Evolutionary conservation across 64 coral and sea anemone species (phyloP).

Genomic region (Stichodactyla mertensii): DNA sequence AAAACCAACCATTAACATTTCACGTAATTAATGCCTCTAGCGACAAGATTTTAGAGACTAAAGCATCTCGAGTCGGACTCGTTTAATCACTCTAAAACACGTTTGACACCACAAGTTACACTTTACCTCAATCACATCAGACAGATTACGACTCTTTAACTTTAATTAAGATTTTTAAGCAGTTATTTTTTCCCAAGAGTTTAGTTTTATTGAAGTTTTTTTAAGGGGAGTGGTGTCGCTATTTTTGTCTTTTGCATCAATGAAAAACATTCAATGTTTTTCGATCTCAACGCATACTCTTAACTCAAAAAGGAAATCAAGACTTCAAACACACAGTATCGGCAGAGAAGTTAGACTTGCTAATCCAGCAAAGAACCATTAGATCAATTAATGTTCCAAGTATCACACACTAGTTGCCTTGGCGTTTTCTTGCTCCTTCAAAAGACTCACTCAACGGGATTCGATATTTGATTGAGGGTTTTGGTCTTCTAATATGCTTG

Average conservation of each 20-base stretch:
- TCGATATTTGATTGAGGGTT: not conserved
- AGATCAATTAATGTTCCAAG: not conserved
- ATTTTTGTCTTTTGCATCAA: no score
- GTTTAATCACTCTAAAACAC: not conserved
- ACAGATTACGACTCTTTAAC: not conserved
- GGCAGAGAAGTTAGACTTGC: not conserved
- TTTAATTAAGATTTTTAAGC: not conserved
- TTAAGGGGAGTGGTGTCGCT: not conserved
- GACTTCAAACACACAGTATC: not conserved
- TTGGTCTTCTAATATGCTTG: not conserved
- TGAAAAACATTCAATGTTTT: no score
- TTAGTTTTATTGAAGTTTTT: not conserved
- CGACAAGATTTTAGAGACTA: not conserved
- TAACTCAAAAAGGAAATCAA: not conserved
- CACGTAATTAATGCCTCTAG: not conserved
- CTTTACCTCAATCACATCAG: constrained; percentile 2
- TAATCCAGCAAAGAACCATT: not conserved
- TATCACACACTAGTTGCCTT: not conserved
- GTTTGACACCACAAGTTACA: not conserved
- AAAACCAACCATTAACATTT: not conserved
- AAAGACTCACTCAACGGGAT: not conserved
- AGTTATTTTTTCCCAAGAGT: not conserved
- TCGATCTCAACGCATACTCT: no score
- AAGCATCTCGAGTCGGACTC: not conserved
- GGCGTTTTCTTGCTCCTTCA: not conserved